These are phyloP conservation scores for Diachasmimorpha longicaudata DNA, from an alignment of 1,140 invertebrate species.

Conservation along the genomic window DNA sequence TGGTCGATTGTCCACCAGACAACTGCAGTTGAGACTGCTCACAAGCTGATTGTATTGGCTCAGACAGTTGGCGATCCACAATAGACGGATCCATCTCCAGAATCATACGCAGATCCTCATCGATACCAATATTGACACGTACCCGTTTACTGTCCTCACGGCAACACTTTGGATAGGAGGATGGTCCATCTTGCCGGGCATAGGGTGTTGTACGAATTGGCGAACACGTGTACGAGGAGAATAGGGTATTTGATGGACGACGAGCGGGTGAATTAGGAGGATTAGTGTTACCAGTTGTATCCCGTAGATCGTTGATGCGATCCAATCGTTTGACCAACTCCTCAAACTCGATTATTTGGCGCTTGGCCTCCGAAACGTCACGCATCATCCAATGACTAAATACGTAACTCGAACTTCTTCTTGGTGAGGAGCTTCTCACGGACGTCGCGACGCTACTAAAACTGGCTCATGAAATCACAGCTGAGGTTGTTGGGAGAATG, in stretches of 20 bases:
- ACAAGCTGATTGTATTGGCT: constrained; percentile 28
- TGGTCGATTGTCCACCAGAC: constrained; percentile 28
- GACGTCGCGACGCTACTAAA: constrained; percentile 56
- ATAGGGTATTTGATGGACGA: neutral
- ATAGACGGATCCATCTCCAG: constrained; percentile 70
- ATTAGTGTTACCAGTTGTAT: neutral
- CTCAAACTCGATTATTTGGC: constrained; percentile 57
- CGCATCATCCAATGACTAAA: constrained; percentile 36
- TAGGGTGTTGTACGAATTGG: neutral
- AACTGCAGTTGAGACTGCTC: constrained; percentile 35
- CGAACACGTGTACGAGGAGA: constrained; percentile 9
- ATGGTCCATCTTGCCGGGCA: neutral
- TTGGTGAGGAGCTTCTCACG: constrained; percentile 18
- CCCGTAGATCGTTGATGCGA: constrained; percentile 49
- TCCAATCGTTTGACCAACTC: constrained; percentile 54
- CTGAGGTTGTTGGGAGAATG: neutral
- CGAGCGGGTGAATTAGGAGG: neutral
- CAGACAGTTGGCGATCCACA: constrained; percentile 57
- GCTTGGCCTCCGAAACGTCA: constrained; percentile 43
- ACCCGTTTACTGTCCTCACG: constrained; percentile 43
- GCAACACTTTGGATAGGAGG: neutral
- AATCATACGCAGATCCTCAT: constrained; percentile 69
- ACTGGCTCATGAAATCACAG: constrained; percentile 16
- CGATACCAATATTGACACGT: constrained; percentile 66
- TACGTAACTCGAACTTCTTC: neutral